Evolutionary conservation across 2,888 invertebrate genomes (phyloP).

Genomic region (Agrotis segetum): DNA sequence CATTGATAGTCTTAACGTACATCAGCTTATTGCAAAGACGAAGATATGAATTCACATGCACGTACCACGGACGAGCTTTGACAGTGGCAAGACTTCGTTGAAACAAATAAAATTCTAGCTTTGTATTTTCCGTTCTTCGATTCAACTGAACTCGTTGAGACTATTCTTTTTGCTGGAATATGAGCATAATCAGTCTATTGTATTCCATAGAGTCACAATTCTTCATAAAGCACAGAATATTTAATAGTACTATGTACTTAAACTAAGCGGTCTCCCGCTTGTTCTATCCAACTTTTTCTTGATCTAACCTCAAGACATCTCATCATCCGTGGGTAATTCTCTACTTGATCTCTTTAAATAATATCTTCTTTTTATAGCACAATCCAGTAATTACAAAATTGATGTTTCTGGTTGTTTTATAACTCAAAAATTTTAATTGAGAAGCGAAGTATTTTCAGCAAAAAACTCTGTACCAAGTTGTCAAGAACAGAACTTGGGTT

Average conservation of each 20-base stretch:
- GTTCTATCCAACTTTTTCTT: neutral
- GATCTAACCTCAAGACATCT: neutral
- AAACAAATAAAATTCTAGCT: conserved; percentile 40
- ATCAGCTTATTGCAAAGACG: conserved; percentile 44
- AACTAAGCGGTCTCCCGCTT: neutral
- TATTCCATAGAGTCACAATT: too few relatives aligned
- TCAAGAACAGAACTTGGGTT: conserved; percentile 50
- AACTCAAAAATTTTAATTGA: conserved; percentile 40
- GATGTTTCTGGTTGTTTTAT: conserved; percentile 28
- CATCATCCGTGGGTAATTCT: neutral
- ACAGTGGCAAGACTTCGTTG: conserved; percentile 29
- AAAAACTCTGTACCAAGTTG: conserved; percentile 52
- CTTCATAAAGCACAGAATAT: too few relatives aligned
- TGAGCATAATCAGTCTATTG: too few relatives aligned
- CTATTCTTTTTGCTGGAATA: neutral
- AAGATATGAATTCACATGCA: conserved; percentile 52
- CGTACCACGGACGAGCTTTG: conserved; percentile 37
- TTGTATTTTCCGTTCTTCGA: conserved; percentile 21
- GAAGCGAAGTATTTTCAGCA: conserved; percentile 27
- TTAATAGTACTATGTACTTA: too few relatives aligned
- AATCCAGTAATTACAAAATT: conserved; percentile 2
- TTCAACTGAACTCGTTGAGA: conserved; percentile 7
- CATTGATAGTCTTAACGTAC: conserved; percentile 42
- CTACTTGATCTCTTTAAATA: conserved; percentile 33
- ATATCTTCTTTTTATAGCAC: conserved; percentile 23